Base-by-base conservation (phyloP, 2,113 vertebrate species). In the Dolichallabes microphthalmus region DNA sequence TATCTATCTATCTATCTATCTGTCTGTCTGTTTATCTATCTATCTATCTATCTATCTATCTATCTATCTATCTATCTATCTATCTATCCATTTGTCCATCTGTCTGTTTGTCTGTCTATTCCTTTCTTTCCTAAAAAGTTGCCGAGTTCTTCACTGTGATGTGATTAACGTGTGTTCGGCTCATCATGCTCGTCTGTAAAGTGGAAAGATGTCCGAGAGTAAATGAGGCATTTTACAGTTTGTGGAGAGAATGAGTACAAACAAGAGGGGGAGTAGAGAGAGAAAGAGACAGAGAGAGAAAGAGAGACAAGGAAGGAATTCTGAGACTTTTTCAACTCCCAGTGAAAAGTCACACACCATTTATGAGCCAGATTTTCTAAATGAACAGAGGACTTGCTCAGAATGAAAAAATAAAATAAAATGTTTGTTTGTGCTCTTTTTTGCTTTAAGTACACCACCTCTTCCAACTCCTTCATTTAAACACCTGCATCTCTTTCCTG, bases 291-390 rank as follows among this genome's bases (percentile, higher is more conserved):
- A 76, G 75, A 58, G 14, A 81, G 74, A 71, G 39, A 86, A 76
- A 84, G 30, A 60, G 84, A 81, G 58, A 85, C 89, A 89, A 90
- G 92, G 92, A 91, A 93, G 91, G 92, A 87, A 88, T 87, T 32
- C 84, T 69, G 89, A 91, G 86, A 88, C 87, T 93, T 92, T 95
- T 92, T 91, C 91, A 86, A 71, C 88, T 90, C 10, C 82, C 86
- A 25, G 91, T 92, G 90, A 94, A 94, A 96, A 91, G 92, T 95
- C 93, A 95, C 94, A 94, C 90, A 89, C 82, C 86, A 92, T 92
- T 91, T 91, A 90, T 90, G 88, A 82, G 87, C 91, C 88, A 73
- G 22, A 93, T 93, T 92, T 90, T 85, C 53, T 86, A 93, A 94
- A 93, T 92, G 91, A 93, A 93, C 93, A 92, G 91, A 93, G 74